These are phyloP conservation scores for Rhopalosiphum padi DNA, from an alignment of 1,140 invertebrate species.

Conservation along the genomic window DNA sequence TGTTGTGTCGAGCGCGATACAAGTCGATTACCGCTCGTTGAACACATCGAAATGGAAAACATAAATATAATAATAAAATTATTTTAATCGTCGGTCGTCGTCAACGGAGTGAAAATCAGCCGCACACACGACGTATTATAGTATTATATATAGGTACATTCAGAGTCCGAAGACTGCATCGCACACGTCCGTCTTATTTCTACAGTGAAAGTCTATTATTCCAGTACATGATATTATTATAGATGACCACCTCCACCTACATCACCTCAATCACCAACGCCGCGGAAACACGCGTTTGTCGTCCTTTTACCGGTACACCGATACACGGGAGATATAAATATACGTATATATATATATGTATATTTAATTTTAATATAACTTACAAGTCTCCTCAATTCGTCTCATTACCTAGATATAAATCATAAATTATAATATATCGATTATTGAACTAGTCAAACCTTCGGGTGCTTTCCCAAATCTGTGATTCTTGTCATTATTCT, in stretches of 20 bases:
- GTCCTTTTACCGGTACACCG: background rate
- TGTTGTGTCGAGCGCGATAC: conserved; percentile 4
- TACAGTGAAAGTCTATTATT: background rate
- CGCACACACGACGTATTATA: background rate
- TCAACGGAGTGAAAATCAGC: background rate
- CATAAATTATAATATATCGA: background rate
- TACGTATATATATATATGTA: too few relatives aligned
- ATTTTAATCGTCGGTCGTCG: conserved; percentile 8
- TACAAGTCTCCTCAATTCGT: background rate
- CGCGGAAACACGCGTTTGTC: background rate
- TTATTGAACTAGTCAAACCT: background rate
- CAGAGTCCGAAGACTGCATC: background rate
- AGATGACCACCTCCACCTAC: background rate
- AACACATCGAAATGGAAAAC: conserved; percentile 25
- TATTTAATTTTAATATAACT: background rate
- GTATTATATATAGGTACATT: background rate
- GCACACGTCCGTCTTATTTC: conserved; percentile 16
- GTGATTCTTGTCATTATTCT: background rate
- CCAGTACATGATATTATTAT: background rate
- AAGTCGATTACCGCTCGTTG: conserved; percentile 10
- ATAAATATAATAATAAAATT: conserved; percentile 4
- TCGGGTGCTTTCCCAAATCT: background rate
- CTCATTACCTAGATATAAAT: background rate
- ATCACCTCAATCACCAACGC: background rate
- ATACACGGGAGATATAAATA: background rate